These are phyloP conservation scores for Rhagoletis zephyria DNA, from an alignment of 1,140 invertebrate genomes.

Conservation along the genomic window DNA sequence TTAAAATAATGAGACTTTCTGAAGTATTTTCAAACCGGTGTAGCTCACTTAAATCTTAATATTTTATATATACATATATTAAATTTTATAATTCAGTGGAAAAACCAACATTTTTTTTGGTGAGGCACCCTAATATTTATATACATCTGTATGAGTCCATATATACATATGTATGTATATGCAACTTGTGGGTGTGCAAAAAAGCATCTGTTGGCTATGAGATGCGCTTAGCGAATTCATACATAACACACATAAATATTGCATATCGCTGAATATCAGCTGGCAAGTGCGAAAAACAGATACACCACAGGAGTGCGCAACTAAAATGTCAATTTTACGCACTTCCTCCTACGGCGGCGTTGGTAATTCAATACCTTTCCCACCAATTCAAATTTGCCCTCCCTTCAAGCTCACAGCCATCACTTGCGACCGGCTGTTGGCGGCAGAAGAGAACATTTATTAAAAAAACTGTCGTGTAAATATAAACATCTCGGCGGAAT, in stretches of 20 bases:
- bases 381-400: not conserved
- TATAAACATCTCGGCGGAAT: slow-evolving; percentile 47
- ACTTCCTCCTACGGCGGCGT: not conserved
- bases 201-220: slow-evolving; percentile 47
- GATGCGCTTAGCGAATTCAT: not conserved
- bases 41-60: no score
- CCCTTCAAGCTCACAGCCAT: not conserved
- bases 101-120: no score
- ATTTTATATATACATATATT: no score
- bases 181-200: not conserved
- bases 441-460: not conserved
- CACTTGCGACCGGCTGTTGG: not conserved
- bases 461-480: slow-evolving; percentile 41
- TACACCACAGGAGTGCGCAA: not conserved
- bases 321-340: slow-evolving; percentile 23
- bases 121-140: not conserved
- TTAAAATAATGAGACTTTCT: no score
- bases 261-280: not conserved
- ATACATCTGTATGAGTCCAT: not conserved
- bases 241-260: slow-evolving; percentile 17
- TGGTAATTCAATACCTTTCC: no score
- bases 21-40: no score
- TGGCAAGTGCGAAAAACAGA: slow-evolving; percentile 11
- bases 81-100: no score
- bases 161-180: not conserved